Percentiles rank a stretch among this genome's conserved stretches.
These are phyloP conservation scores for Sylvicola cinctus DNA, from an alignment of 2,888 invertebrate species.

Conservation along the genomic window DNA sequence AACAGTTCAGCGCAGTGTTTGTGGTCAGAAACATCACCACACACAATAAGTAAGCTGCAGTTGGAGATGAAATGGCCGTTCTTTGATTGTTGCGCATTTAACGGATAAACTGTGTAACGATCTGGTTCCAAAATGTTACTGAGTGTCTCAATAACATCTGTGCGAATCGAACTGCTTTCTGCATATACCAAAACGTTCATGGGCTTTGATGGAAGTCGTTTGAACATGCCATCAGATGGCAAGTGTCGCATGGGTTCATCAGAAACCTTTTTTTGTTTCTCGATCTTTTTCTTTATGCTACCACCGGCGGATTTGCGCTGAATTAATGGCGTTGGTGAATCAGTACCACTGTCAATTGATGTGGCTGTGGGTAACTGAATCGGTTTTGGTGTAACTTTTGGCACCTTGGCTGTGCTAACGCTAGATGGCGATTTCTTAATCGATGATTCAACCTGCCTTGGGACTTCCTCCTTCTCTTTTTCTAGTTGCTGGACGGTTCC, in stretches of 20 bases:
- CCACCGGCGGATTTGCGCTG: not conserved
- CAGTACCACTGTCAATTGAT: not conserved
- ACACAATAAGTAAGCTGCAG: constrained; percentile 51
- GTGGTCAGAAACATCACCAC: constrained; percentile 47
- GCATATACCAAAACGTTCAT: constrained; percentile 66
- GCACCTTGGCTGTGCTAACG: too few relatives aligned
- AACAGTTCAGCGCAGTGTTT: constrained; percentile 38
- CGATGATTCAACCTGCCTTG: too few relatives aligned
- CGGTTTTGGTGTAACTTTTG: too few relatives aligned
- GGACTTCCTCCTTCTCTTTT: too few relatives aligned
- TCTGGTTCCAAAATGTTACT: constrained; percentile 46
- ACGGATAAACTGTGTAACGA: constrained; percentile 42
- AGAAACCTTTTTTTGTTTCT: too few relatives aligned
- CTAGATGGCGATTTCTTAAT: too few relatives aligned
- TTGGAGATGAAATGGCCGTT: constrained; percentile 30
- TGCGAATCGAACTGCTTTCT: constrained; percentile 51
- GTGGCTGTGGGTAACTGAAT: too few relatives aligned
- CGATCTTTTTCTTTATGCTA: too few relatives aligned
- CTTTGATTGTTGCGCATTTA: constrained; percentile 24
- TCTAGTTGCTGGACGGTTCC: too few relatives aligned
- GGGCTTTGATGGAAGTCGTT: constrained; percentile 30
- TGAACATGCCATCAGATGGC: constrained; percentile 7
- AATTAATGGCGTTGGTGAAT: not conserved
- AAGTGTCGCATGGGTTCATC: too few relatives aligned
- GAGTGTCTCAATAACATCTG: constrained; percentile 50